Percentiles rank a stretch among this genome's conserved stretches.
phyloP scores from a whole-genome alignment of 2,113 vertebrate species.

The Garra rufa region DNA sequence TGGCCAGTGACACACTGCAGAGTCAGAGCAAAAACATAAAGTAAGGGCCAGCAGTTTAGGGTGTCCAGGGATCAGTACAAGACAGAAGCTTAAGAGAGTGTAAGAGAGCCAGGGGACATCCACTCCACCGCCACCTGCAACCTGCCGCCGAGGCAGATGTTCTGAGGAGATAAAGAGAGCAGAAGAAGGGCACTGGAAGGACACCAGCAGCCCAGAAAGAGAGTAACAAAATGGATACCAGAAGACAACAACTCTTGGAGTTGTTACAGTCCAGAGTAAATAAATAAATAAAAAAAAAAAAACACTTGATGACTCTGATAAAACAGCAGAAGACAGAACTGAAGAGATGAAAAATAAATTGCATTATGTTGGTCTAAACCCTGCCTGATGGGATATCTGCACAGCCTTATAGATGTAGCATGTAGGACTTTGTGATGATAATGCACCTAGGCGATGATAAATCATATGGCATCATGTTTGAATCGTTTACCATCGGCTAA shows the following conservation, averaged over 20 bases:
- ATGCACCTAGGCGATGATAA: neutral
- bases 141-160: constrained; percentile 55
- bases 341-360: constrained; percentile 4
- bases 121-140: constrained; percentile 28
- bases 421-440: constrained; percentile 24
- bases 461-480: neutral
- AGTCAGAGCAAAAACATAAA: neutral
- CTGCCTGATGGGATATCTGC: constrained; percentile 9
- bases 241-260: neutral
- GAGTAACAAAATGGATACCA: neutral
- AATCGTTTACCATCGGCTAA: constrained; percentile 12
- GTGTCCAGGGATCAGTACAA: constrained; percentile 17
- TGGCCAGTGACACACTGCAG: neutral
- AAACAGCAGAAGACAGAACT: constrained; percentile 9
- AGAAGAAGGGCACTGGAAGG: constrained; percentile 48
- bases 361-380: constrained; percentile 12
- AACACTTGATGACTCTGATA: constrained; percentile 7
- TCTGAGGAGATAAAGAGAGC: constrained; percentile 43
- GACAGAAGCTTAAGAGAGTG: constrained; percentile 18
- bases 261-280: neutral
- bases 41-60: constrained; percentile 29
- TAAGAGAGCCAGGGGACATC: constrained; percentile 38
- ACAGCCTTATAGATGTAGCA: neutral
- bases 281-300: neutral
- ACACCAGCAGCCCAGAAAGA: constrained; percentile 6